Base-by-base conservation (phyloP, 30 jellyfish, hydroid and myxozoan genomes). In the Phacellophora camtschatica region DNA sequence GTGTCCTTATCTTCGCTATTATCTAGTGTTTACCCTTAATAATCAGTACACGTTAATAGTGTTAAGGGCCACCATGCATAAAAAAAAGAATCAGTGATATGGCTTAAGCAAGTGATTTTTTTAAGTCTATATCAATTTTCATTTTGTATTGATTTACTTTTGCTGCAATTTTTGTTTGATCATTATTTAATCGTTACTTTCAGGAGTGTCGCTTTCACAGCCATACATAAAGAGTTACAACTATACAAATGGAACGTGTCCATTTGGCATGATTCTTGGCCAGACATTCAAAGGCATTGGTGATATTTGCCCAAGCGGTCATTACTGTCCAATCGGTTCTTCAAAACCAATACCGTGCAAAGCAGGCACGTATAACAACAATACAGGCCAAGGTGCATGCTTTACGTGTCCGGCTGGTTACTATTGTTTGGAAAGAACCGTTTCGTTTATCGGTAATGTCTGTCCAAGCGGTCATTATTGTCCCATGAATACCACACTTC, bases 321-420 rank as follows among this genome's bases (percentile, higher is more conserved):
- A 87, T 54, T 94, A 53, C 85, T 94, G 99, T 45, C 83, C 83
- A 15, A 41, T 42, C 16, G 99, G 97, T 20, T 81, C 97, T 3
- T 39, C 77, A 18, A 45, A 59, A 4, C 96, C 99, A 2, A 66
- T 69, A 5, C 81, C 91, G 6, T 94, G 99, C 66, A 85, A 81
- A 6, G 85, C 96, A 15, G 99, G 99, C 9, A 33, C 89, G 0
- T 87, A 73, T 83, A 87, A 78, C 81, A 84, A 94, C 67, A 70
- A 76, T 24, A 87, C 93, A 2, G 99, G 99, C 10, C 96, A 69
- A 57, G 48, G 69, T 13, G 15, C 74, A 41, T 94, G 99, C 32
- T 65, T 63, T n/a, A 53, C 58, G n/a, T 94, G 99, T 80, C 99
- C 97, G 1, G 93, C 97, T 55, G 99, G 99, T 20, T 94, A 85